phyloP scores from a whole-genome alignment of 1,140 invertebrate genomes.

The Trichogramma pretiosum region DNA sequence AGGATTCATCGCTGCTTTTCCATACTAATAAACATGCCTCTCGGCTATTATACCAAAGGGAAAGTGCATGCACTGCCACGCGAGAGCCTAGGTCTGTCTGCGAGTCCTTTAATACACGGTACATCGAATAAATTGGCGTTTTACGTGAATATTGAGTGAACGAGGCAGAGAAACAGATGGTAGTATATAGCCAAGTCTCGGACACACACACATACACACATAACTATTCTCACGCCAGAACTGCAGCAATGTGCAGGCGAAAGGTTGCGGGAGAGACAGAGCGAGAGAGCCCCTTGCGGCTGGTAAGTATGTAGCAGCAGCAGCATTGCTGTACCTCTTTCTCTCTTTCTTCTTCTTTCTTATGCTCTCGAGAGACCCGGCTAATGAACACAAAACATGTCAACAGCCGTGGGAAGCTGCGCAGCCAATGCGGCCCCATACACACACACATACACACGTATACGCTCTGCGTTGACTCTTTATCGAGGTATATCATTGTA shows the following conservation, averaged over 20 bases:
- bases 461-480: slow-evolving; percentile 22
- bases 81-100: neutral
- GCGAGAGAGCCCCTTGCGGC: slow-evolving; percentile 4
- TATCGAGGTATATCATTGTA: too few relatives aligned
- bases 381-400: slow-evolving; percentile 47
- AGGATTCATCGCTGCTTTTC: too few relatives aligned
- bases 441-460: slow-evolving; percentile 2
- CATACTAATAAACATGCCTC: too few relatives aligned
- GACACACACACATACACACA: too few relatives aligned
- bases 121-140: slow-evolving; percentile 10
- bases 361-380: slow-evolving; percentile 27
- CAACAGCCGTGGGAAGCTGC: slow-evolving; percentile 44
- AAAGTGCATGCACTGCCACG: too few relatives aligned
- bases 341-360: neutral
- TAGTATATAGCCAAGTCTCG: too few relatives aligned
- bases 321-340: too few relatives aligned
- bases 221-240: slow-evolving; percentile 19
- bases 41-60: too few relatives aligned
- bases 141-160: slow-evolving; percentile 10
- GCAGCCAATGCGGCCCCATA: slow-evolving; percentile 15
- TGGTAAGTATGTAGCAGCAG: slow-evolving; percentile 9
- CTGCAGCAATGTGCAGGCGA: neutral
- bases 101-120: slow-evolving; percentile 6
- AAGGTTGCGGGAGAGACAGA: slow-evolving; percentile 8
- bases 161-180: too few relatives aligned